Evolutionary conservation across 2,888 invertebrate genomes (phyloP).

Genomic region (Brachyopa scutellaris): DNA sequence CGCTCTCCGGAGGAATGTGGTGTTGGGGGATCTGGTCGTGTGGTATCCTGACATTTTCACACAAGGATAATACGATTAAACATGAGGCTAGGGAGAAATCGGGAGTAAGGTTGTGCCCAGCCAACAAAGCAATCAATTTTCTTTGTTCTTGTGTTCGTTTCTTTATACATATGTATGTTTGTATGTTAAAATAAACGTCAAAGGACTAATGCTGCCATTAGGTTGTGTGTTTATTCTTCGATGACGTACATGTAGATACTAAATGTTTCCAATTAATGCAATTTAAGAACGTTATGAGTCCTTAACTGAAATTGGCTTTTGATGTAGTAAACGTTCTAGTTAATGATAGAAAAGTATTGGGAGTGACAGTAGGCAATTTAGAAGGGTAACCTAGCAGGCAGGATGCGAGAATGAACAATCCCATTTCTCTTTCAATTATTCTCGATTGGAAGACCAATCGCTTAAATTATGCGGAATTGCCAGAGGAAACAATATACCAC

Average conservation of each 20-base stretch:
- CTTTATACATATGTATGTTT: not conserved
- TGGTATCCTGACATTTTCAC: slow-evolving; percentile 28
- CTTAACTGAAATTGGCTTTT: slow-evolving; percentile 50
- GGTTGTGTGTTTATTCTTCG: slow-evolving; percentile 5
- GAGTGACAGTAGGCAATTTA: too few relatives aligned
- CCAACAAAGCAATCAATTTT: slow-evolving; percentile 45
- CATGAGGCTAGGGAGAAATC: not conserved
- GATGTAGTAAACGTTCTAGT: slow-evolving; percentile 48
- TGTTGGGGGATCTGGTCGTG: not conserved
- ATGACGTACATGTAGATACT: slow-evolving; percentile 27
- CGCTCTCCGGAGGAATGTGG: not conserved
- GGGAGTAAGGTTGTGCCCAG: not conserved
- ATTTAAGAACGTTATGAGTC: slow-evolving; percentile 44
- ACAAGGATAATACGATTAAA: slow-evolving; percentile 25
- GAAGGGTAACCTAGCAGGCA: too few relatives aligned
- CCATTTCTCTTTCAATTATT: too few relatives aligned
- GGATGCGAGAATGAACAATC: not conserved
- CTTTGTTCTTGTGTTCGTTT: slow-evolving; percentile 6
- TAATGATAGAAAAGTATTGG: slow-evolving; percentile 27
- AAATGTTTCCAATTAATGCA: slow-evolving; percentile 38
- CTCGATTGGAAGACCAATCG: not conserved
- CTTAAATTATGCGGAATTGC: not conserved
- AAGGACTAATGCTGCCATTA: slow-evolving; percentile 25
- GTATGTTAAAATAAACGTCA: not conserved
- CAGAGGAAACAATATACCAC: too few relatives aligned